phyloP scores from a whole-genome alignment of 2,113 vertebrate species.

The Entelurus aequoreus region DNA sequence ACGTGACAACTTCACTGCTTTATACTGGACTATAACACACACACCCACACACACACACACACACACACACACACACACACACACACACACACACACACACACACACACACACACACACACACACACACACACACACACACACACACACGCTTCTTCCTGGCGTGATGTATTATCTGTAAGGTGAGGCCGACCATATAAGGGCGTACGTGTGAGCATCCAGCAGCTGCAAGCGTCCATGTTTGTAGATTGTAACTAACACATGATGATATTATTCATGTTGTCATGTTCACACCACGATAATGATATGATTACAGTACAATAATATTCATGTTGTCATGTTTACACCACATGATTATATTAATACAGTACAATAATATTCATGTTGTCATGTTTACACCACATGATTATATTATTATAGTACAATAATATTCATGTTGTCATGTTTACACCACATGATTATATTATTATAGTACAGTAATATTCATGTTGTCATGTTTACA shows the following conservation, averaged over 20 bases:
- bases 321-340: background rate
- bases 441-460: no score
- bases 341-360: no score
- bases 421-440: no score
- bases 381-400: no score
- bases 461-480: no score
- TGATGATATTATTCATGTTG: no score
- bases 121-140: background rate
- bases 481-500: no score
- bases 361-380: no score
- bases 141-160: background rate
- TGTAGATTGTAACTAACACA: background rate
- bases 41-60: background rate
- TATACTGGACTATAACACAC: conserved; percentile 1
- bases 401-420: no score
- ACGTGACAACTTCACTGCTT: no score
- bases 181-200: conserved; percentile 1
- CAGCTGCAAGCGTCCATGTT: background rate
- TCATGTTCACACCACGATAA: no score
- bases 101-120: background rate
- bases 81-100: background rate
- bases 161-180: background rate
- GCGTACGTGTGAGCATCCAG: background rate
- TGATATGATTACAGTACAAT: background rate
- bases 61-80: background rate